Percentiles rank a stretch among this genome's conserved stretches.
These are phyloP conservation scores for Dipodomys merriami DNA, from an alignment of 2,113 vertebrate genomes.

Conservation along the genomic window DNA sequence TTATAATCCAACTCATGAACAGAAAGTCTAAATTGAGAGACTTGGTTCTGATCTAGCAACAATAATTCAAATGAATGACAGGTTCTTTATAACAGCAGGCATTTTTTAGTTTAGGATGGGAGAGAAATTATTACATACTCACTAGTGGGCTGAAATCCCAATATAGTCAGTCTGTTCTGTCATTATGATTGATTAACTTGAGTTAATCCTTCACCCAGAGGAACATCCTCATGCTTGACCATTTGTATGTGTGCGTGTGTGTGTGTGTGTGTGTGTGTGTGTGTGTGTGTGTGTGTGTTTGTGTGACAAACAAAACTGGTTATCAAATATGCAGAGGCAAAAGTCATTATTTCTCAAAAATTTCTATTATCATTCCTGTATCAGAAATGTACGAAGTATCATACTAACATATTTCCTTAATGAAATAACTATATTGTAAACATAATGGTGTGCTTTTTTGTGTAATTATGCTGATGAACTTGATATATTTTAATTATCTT, in stretches of 20 bases:
- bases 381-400: background rate
- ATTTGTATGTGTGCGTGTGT: background rate
- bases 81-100: background rate
- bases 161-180: background rate
- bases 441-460: background rate
- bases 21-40: background rate
- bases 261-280: too few species aligned
- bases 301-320: background rate
- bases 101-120: conserved; percentile 9
- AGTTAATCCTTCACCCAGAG: background rate
- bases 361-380: background rate
- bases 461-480: background rate
- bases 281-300: background rate
- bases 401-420: background rate
- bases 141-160: background rate
- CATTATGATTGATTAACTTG: background rate
- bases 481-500: background rate
- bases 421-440: background rate
- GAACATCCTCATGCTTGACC: background rate
- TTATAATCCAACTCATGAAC: background rate
- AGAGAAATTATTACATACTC: background rate
- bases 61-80: background rate
- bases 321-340: background rate
- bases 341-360: background rate
- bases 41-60: background rate